Base-by-base conservation (phyloP, 2,888 invertebrate species). In the Marasmarcha lunaedactyla region DNA sequence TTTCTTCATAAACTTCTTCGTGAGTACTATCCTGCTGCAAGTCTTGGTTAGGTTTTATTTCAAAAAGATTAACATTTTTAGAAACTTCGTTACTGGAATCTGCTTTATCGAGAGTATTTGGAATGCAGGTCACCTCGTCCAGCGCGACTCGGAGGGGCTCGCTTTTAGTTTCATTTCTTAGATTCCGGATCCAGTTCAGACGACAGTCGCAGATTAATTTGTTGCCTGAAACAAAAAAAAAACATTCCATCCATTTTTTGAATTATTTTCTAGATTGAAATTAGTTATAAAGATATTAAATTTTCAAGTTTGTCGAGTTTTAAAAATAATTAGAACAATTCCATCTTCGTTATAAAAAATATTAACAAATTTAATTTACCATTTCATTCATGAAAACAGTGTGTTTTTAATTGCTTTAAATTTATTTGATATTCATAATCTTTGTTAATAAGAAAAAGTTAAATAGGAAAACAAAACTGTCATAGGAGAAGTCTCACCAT, bases 201-300 rank as follows among this genome's bases (percentile, higher is more conserved):
- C 91, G 90, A 59, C 93, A 93, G 73, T 93, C 92, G 71, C 94
- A 94, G 55, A 84, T 85, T 61, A 94, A 87, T 57, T 87, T 88
- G 77, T 94, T 94, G 64, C 90, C 94, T 94, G 89, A 27, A 50
- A 61, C 39, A 46, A 40, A n/a, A n/a, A n/a, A n/a, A n/a, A n/a
- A n/a, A n/a, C n/a, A n/a, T n/a, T 44, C 46, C 40, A 46, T n/a
- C n/a, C n/a, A n/a, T n/a, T n/a, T n/a, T 35, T 14, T 26, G 15
- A 14, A 38, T 39, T 5, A 33, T 14, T 20, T 39, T 26, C 45
- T 45, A 46, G 40, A 26, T 7, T 15, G 15, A 14, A 6, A 13
- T 12, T 30, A 11, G 12, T n/a, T n/a, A n/a, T n/a, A n/a, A n/a
- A n/a, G n/a, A n/a, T n/a, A n/a, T n/a, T n/a, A n/a, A n/a, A n/a